A percentile compares a stretch with the other conserved stretches of the same genome.
phyloP scores from a whole-genome alignment of 1,140 invertebrate genomes.

The Drosophila nebulosa region DNA sequence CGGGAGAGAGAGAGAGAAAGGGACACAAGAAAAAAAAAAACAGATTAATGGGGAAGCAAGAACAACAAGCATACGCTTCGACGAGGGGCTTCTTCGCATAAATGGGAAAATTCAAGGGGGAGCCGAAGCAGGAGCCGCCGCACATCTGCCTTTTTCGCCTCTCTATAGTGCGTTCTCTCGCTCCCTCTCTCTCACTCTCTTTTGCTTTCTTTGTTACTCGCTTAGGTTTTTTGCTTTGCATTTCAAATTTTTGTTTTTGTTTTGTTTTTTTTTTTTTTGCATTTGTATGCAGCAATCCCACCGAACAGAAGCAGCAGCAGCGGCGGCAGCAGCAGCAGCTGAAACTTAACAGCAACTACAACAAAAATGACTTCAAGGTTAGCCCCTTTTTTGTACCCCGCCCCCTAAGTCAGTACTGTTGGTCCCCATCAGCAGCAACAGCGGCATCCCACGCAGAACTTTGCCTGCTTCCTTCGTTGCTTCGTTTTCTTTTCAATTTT shows the following conservation, averaged over 20 bases:
- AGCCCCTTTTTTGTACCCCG: conserved; percentile 8
- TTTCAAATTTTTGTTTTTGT: conserved; percentile 44
- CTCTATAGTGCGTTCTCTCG: neutral
- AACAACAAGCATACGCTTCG: conserved; percentile 10
- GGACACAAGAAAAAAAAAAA: conserved; percentile 21
- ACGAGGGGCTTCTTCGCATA: conserved; percentile 31
- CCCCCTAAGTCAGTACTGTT: neutral
- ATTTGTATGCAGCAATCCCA: conserved; percentile 18
- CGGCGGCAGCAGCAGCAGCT: conserved; percentile 1
- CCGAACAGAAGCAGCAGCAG: neutral
- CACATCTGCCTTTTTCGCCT: conserved; percentile 44
- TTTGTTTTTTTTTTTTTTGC: conserved; percentile 34
- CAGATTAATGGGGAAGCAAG: conserved; percentile 45
- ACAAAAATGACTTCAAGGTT: conserved; percentile 39
- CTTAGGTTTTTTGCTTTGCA: conserved; percentile 32
- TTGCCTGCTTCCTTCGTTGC: conserved; percentile 14
- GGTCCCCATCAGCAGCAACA: conserved; percentile 22
- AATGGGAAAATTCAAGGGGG: conserved; percentile 47
- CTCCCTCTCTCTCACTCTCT: neutral
- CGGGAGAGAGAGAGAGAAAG: no score
- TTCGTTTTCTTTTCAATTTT: conserved; percentile 25
- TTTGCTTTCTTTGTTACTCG: neutral
- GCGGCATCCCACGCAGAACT: conserved; percentile 48
- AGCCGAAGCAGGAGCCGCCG: conserved; percentile 33
- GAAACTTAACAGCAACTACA: neutral